Percentiles rank a stretch among this genome's conserved stretches.
phyloP scores from a whole-genome alignment of 2,113 vertebrate genomes.

The Muntiacus muntjak region DNA sequence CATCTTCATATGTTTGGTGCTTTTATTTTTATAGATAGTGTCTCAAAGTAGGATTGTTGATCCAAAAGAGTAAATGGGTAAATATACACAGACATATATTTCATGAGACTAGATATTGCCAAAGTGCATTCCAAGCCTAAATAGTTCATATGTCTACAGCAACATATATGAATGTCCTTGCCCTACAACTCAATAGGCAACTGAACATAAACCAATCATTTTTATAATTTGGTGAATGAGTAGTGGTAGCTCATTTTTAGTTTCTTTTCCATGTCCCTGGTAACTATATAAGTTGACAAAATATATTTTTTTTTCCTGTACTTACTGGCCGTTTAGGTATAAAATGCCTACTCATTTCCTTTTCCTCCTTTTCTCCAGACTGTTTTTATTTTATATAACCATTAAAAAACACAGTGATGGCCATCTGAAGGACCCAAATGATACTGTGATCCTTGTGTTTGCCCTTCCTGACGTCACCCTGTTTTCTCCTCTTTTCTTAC shows the following conservation, averaged over 20 bases:
- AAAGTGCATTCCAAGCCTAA: not conserved
- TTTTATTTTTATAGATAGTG: slow-evolving; percentile 13
- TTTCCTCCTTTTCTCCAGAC: not conserved
- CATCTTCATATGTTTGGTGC: not conserved
- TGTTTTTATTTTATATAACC: slow-evolving; percentile 13
- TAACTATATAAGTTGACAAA: not conserved
- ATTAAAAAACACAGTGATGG: not conserved
- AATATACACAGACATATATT: not conserved
- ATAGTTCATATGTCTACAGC: not conserved
- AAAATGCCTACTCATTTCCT: not conserved
- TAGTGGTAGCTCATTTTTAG: not conserved
- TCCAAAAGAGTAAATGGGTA: not conserved
- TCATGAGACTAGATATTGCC: not conserved
- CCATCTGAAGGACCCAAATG: not conserved
- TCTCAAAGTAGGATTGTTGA: not conserved
- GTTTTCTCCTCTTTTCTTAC: slow-evolving; percentile 2
- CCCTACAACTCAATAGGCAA: not conserved
- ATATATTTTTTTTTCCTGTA: not conserved
- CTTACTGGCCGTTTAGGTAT: not conserved
- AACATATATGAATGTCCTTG: not conserved
- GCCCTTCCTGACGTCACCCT: not conserved
- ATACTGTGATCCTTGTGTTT: not conserved
- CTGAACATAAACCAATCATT: not conserved
- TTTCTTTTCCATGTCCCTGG: not conserved
- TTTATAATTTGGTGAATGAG: not conserved